Conservation (phyloP, 1,140 invertebrate genomes). For the Apocrypta bakeri region DNA sequence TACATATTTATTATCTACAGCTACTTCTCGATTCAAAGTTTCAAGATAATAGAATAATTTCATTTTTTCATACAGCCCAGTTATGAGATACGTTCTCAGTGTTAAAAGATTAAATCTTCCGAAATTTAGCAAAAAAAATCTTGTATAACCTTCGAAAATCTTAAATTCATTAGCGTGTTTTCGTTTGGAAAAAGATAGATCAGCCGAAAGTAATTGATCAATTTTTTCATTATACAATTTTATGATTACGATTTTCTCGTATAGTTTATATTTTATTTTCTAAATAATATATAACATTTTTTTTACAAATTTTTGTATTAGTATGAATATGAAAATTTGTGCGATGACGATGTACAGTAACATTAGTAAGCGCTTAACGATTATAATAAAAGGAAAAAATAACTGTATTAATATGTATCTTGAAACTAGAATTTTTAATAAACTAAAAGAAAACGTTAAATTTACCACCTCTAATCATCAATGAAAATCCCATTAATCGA, state of each 20-base stretch:
- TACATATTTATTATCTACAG: background rate
- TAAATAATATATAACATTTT: constrained; percentile 10
- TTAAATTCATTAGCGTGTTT: background rate
- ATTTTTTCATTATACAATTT: background rate
- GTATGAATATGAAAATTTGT: constrained; percentile 31
- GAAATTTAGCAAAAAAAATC: background rate
- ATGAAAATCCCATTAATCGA: background rate
- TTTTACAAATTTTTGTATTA: constrained; percentile 37
- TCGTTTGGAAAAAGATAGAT: background rate
- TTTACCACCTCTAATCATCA: background rate
- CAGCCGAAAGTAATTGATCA: background rate
- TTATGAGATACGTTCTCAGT: constrained; percentile 10
- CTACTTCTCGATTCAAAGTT: background rate
- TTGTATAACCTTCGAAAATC: background rate
- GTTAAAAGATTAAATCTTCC: constrained; percentile 19
- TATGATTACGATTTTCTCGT: constrained; percentile 8
- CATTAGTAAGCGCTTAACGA: constrained; percentile 21
- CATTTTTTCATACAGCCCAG: background rate
- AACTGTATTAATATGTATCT: constrained; percentile 39
- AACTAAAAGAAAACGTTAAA: constrained; percentile 16
- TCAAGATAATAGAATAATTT: constrained; percentile 15
- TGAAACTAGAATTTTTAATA: constrained; percentile 34
- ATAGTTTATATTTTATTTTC: constrained; percentile 40
- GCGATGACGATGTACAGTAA: constrained; percentile 43
- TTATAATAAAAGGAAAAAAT: background rate